Evolutionary conservation across 2,888 invertebrate genomes (phyloP).

Genomic region (Ypsolopha scabrella): DNA sequence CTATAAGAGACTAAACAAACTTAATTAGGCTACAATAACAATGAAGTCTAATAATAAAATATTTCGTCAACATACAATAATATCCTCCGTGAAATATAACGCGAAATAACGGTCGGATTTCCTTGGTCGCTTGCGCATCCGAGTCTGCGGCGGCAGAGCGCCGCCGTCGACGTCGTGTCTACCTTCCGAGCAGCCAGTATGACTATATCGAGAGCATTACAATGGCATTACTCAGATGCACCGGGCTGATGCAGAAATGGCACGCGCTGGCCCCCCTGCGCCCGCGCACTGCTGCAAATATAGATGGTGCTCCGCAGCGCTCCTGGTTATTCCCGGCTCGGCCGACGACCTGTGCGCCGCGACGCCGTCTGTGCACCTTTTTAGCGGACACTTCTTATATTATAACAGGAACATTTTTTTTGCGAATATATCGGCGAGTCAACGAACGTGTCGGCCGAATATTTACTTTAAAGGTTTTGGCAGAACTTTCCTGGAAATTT

Average conservation of each 20-base stretch:
- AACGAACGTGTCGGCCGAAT: slow-evolving; percentile 29
- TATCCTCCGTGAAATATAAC: too few relatives aligned
- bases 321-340: slow-evolving; percentile 66
- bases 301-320: slow-evolving; percentile 64
- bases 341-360: slow-evolving; percentile 67
- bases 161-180: slow-evolving; percentile 49
- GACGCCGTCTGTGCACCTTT: slow-evolving; percentile 68
- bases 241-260: slow-evolving; percentile 68
- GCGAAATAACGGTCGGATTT: too few relatives aligned
- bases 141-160: too few relatives aligned
- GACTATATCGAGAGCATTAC: slow-evolving; percentile 66
- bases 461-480: too few relatives aligned
- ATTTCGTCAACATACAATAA: too few relatives aligned
- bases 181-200: slow-evolving; percentile 39
- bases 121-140: too few relatives aligned
- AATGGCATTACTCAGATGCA: slow-evolving; percentile 70
- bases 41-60: too few relatives aligned
- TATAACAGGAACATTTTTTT: slow-evolving; percentile 55
- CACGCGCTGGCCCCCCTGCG: slow-evolving; percentile 40
- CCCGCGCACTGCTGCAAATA: slow-evolving; percentile 59
- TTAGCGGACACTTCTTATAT: slow-evolving; percentile 55
- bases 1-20: too few relatives aligned
- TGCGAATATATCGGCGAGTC: slow-evolving; percentile 53
- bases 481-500: too few relatives aligned
- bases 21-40: too few relatives aligned